These are phyloP conservation scores for Drosophila mulleri DNA, from an alignment of 2,888 invertebrate species.

Conservation along the genomic window DNA sequence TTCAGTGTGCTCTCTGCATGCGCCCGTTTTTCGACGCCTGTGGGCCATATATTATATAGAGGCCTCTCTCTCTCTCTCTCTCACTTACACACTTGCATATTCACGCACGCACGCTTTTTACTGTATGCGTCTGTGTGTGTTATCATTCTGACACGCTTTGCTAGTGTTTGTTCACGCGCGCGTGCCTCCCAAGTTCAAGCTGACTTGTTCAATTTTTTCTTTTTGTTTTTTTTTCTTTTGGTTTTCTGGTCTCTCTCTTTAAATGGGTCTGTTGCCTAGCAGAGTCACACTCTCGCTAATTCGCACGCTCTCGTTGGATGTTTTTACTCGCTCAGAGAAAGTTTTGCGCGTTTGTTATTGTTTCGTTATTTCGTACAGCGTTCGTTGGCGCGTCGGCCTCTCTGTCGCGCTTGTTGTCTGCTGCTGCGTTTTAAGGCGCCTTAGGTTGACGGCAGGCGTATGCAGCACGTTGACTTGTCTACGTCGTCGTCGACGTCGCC, in stretches of 20 bases:
- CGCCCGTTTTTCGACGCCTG: slow-evolving; percentile 36
- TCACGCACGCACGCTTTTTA: neutral
- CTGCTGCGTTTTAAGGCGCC: slow-evolving; percentile 12
- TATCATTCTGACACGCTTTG: slow-evolving; percentile 76
- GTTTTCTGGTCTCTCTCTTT: slow-evolving; percentile 13
- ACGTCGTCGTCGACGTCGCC: slow-evolving; percentile 47
- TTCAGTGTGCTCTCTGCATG: slow-evolving; percentile 28
- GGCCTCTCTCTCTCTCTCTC: slow-evolving; percentile 10
- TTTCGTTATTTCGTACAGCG: slow-evolving; percentile 75
- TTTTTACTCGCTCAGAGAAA: slow-evolving; percentile 67
- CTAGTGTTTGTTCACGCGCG: slow-evolving; percentile 78
- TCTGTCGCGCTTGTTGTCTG: slow-evolving; percentile 12
- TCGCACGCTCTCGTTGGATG: slow-evolving; percentile 25
- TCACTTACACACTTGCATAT: slow-evolving; percentile 1
- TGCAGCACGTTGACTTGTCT: slow-evolving; percentile 73
- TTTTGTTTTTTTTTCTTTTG: neutral
- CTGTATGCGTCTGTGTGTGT: slow-evolving; percentile 40
- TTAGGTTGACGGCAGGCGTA: slow-evolving; percentile 26
- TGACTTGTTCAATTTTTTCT: slow-evolving; percentile 23
- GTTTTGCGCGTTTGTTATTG: slow-evolving; percentile 79
- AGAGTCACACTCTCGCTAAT: slow-evolving; percentile 24
- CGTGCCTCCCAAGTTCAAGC: slow-evolving; percentile 79
- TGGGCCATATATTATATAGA: slow-evolving; percentile 44
- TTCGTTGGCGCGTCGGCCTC: slow-evolving; percentile 60
- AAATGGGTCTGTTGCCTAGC: slow-evolving; percentile 40